These are phyloP conservation scores for Idaea aversata DNA, from an alignment of 2,888 invertebrate genomes.

Conservation along the genomic window DNA sequence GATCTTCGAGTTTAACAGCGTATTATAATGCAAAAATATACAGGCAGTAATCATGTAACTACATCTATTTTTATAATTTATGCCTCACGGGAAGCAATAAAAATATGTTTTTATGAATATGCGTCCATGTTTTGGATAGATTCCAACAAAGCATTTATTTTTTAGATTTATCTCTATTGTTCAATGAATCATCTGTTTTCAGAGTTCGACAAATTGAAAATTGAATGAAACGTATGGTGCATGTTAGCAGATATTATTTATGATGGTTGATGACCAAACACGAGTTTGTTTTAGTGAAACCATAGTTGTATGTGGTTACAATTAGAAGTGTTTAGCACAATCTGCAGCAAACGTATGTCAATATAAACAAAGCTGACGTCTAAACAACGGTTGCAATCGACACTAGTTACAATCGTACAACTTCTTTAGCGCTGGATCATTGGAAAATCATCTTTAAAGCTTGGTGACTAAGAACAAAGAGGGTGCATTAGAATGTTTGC, in stretches of 20 bases:
- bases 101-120: not conserved
- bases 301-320: not conserved
- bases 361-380: slow-evolving; percentile 45
- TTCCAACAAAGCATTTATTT: not conserved
- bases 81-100: slow-evolving; percentile 1
- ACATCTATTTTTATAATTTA: not conserved
- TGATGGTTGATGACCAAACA: no score
- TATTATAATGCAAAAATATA: not conserved
- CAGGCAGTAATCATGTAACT: not conserved
- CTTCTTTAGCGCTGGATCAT: slow-evolving; percentile 4
- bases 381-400: slow-evolving; percentile 45
- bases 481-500: slow-evolving; percentile 18
- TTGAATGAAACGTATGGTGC: not conserved
- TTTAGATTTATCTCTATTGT: not conserved
- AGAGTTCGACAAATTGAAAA: not conserved
- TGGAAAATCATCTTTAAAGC: slow-evolving; percentile 32
- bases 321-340: not conserved
- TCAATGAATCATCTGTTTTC: not conserved
- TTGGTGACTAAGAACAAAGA: slow-evolving; percentile 20
- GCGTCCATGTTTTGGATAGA: not conserved
- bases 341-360: slow-evolving; percentile 27
- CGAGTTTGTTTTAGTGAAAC: not conserved
- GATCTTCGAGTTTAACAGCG: not conserved
- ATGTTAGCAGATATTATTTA: not conserved
- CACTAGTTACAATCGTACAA: slow-evolving; percentile 34